These are phyloP conservation scores for Trachymyrmex cornetzi DNA, from an alignment of 1,140 invertebrate species.

Conservation along the genomic window DNA sequence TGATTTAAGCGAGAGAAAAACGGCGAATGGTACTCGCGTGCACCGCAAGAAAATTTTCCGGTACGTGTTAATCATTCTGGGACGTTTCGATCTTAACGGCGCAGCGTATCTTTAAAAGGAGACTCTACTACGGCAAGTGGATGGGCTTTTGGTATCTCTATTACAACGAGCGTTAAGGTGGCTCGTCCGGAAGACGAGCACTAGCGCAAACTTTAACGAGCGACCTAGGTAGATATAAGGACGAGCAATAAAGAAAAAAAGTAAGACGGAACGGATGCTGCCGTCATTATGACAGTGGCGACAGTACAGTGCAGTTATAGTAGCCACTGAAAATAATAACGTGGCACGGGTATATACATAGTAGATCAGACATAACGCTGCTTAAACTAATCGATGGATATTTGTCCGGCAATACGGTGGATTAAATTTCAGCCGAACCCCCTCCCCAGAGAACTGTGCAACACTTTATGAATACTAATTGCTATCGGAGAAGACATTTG, in stretches of 20 bases:
- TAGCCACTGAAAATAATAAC: slow-evolving; percentile 32
- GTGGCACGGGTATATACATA: background rate
- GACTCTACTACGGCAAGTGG: background rate
- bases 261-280: slow-evolving; percentile 64
- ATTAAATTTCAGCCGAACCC: slow-evolving; percentile 56
- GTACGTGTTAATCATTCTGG: slow-evolving; percentile 54
- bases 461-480: slow-evolving; percentile 76
- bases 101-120: background rate
- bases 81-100: slow-evolving; percentile 34
- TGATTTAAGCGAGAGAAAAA: slow-evolving; percentile 51
- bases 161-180: slow-evolving; percentile 64
- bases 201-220: slow-evolving; percentile 71
- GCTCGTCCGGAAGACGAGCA: slow-evolving; percentile 54
- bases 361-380: background rate
- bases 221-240: slow-evolving; percentile 54
- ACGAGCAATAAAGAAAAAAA: slow-evolving; percentile 56
- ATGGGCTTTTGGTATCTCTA: slow-evolving; percentile 39
- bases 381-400: slow-evolving; percentile 48
- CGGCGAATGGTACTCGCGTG: background rate
- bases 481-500: slow-evolving; percentile 68
- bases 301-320: background rate
- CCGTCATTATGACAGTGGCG: slow-evolving; percentile 35
- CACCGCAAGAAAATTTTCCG: slow-evolving; percentile 22
- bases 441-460: slow-evolving; percentile 25
- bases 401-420: slow-evolving; percentile 63